Percentiles rank a stretch among this genome's conserved stretches.
Evolutionary conservation across 2,797 vertebrate species (phyloP).

Genomic region (Lophius americanus): DNA sequence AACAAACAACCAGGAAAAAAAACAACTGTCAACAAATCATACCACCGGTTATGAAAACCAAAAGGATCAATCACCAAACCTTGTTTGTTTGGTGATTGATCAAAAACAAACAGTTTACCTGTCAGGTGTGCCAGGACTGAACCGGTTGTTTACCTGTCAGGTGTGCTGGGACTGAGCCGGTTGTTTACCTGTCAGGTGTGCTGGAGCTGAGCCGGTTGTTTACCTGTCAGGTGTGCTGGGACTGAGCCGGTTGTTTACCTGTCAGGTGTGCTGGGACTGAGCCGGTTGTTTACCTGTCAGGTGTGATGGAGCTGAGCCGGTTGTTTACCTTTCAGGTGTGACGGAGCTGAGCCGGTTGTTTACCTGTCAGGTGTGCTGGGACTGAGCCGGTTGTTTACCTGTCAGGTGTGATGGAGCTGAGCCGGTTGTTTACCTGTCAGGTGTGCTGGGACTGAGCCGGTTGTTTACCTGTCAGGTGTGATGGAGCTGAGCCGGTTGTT

Average conservation of each 20-base stretch:
- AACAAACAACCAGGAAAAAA: too few relatives aligned
- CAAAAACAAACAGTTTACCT: too few relatives aligned
- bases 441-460: background rate
- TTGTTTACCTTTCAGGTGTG: conserved; percentile 26
- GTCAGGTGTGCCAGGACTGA: background rate
- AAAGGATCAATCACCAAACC: too few relatives aligned
- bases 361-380: background rate
- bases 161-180: conserved; percentile 14
- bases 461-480: background rate
- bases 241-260: background rate
- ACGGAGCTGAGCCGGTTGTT: background rate
- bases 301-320: conserved; percentile 11
- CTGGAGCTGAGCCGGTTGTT: conserved; percentile 12
- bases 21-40: too few relatives aligned
- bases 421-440: conserved; percentile 25
- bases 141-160: background rate
- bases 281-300: conserved; percentile 6
- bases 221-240: conserved; percentile 21
- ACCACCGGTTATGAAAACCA: too few relatives aligned
- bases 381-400: conserved; percentile 12
- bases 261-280: conserved; percentile 12
- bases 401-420: conserved; percentile 16
- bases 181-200: conserved; percentile 7
- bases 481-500: conserved; percentile 13
- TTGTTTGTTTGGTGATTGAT: too few relatives aligned